Base-by-base conservation (phyloP, 2,797 vertebrate species). In the Epinephelus awoara region DNA sequence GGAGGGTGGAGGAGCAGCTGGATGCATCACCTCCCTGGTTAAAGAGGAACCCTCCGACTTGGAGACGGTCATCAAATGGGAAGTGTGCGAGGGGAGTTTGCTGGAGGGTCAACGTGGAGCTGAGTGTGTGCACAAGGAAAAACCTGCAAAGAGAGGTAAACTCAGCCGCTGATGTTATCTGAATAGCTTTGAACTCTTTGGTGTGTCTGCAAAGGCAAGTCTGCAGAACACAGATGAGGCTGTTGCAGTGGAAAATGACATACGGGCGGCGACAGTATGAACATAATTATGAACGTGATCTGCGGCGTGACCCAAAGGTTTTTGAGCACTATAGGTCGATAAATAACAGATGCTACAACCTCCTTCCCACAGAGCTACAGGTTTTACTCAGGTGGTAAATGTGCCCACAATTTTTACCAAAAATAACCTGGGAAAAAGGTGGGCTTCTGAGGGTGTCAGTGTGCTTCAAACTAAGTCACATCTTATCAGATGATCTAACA, bases 351-450 rank as follows among this genome's bases (percentile, higher is more conserved):
- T 29, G 44, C 17, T 8, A 18, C 2, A 44, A 25, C 51, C 4
- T 52, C 13, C 58, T 52, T 44, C 86, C 77, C 47, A 79, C 78
- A 58, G 50, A 72, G 25, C 56, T 77, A 23, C 52, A 62, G 9
- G n/a, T 64, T 49, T 79, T 40, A 74, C 17, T 79, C 65, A 17
- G 3, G 29, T 17, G 56, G 29, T 38, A 55, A 38, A 58, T 42
- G 10, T 13, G 4, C 27, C 47, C 21, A 5, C 54, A 27, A 38
- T 38, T 3, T n/a, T 62, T 65, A 73, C 23, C 11, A 15, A 47
- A 44, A 49, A 13, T 15, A 38, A 38, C 13, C 11, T 13, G 0
- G 12, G 18, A 8, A 42, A 19, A 55, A 14, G 0, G 17, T 27
- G 44, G 49, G 51, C 9, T 46, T 2, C 10, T 1, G 7, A 14